Evolutionary conservation across 2,113 vertebrate genomes (phyloP), one percentile per base, ranked within the genome.

Genomic region (Ondatra zibethicus): DNA sequence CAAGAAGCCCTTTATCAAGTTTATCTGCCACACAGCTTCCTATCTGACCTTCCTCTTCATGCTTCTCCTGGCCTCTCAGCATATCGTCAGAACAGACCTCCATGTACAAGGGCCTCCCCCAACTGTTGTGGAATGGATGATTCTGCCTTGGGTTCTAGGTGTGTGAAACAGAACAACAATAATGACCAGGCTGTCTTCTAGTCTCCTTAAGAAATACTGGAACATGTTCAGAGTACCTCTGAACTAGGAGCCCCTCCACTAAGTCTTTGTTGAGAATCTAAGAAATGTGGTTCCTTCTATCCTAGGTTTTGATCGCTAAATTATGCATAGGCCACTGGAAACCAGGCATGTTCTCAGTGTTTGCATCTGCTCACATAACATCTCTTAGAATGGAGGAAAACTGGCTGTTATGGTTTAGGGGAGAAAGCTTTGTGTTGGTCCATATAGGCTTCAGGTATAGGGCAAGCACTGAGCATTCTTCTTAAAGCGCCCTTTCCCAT

Each of bases 1-100:
- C 97, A 99, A 99, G 99, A 99, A 99, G 98, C 99, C 99, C 97
- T 99, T 99, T 98, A 99, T 99, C 98, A 99, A 99, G 98, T 99
- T 99, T 98, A 99, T 99, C 98, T 99, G 99, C 97, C 99, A 99
- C 98, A 99, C 99, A 0, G 99, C 99, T 65, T 99, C 99, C 87
- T 99, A 99, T 98, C 99, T 99, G 98, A 99, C 99, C 93, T 99
- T 99, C 98, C 99, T 99, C 97, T 99, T 99, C 99, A 99, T 99
- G 97, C 99, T 99, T 95, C 99, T 99, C 96, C 98, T 99, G 97
- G 99, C 99, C 1, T 99, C 99, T 6, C 99, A 99, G 98, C 99
- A 99, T 98, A 99, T 99, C 12, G 99, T 99, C 97, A 98, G 99
- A 90, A 99, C 99, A 16, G 99, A 99, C 98, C 99, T 99, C 33